Conservation (phyloP, 1,140 invertebrate species). For the Trichonephila inaurata region DNA sequence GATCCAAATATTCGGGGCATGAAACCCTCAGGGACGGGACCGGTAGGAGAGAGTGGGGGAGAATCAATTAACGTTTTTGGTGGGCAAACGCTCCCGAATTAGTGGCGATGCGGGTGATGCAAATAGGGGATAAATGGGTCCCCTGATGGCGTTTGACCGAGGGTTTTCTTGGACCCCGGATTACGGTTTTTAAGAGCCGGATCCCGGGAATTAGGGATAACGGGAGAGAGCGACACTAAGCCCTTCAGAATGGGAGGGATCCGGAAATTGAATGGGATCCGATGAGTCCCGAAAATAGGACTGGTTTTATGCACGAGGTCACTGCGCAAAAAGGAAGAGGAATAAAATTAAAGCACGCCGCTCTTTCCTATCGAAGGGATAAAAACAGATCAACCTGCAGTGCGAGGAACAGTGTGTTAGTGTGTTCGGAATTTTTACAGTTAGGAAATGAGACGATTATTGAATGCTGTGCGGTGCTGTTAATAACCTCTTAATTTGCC, state of each 20-base stretch:
- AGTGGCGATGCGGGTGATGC: conserved; percentile 65
- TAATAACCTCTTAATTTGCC: too few relatives aligned
- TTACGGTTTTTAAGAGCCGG: conserved; percentile 67
- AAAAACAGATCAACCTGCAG: background rate
- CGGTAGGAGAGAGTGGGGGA: background rate
- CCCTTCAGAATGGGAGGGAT: conserved; percentile 45
- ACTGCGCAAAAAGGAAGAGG: conserved; percentile 49
- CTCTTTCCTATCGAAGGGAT: conserved; percentile 21
- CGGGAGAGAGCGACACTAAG: conserved; percentile 41
- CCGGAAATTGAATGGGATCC: conserved; percentile 38
- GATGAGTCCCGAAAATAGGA: conserved; percentile 57
- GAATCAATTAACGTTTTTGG: conserved; percentile 76
- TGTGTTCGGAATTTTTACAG: background rate
- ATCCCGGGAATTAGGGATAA: conserved; percentile 58
- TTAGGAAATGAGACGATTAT: background rate
- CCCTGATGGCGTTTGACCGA: conserved; percentile 71
- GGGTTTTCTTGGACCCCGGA: conserved; percentile 43
- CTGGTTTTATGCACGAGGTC: conserved; percentile 61
- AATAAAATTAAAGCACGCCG: conserved; percentile 61
- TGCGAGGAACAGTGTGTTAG: background rate
- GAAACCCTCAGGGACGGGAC: conserved; percentile 9
- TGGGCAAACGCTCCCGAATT: conserved; percentile 63
- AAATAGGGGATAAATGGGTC: conserved; percentile 74
- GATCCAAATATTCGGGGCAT: conserved; percentile 13
- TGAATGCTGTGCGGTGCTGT: too few relatives aligned